Evolutionary conservation across 2,113 vertebrate genomes (phyloP).

Genomic region (Suricata suricatta): DNA sequence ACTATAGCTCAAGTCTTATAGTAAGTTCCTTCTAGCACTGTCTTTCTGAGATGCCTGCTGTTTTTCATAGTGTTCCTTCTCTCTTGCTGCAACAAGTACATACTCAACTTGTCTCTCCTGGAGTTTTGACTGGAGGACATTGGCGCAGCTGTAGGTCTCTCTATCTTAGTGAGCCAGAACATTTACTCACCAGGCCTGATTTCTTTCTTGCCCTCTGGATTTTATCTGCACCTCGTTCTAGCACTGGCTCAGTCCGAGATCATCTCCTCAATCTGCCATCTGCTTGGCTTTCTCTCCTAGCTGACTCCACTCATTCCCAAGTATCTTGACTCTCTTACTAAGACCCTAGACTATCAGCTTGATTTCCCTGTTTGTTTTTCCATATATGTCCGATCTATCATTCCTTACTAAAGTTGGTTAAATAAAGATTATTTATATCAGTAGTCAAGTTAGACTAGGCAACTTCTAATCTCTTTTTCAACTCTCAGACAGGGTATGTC

Average conservation of each 20-base stretch:
- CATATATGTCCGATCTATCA: not conserved
- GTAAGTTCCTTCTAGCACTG: not conserved
- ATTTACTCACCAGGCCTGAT: not conserved
- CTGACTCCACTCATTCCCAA: not conserved
- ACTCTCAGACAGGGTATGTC: not conserved
- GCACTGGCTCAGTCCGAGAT: not conserved
- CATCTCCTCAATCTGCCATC: not conserved
- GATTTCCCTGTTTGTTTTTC: not conserved
- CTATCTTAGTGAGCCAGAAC: not conserved
- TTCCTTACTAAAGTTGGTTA: not conserved
- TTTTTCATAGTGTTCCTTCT: not conserved
- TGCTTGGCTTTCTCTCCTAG: not conserved
- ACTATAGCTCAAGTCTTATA: not conserved
- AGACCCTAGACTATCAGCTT: not conserved
- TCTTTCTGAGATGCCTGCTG: not conserved
- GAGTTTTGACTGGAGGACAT: not conserved
- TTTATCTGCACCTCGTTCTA: not conserved
- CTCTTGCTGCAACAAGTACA: not conserved
- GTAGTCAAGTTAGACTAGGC: not conserved
- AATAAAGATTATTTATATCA: not conserved
- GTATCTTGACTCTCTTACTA: not conserved
- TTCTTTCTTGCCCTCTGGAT: not conserved
- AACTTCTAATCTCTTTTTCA: not conserved
- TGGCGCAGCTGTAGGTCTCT: not conserved
- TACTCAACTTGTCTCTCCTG: not conserved